These are phyloP conservation scores for Platerodrilus igneus DNA, from an alignment of 2,888 invertebrate species.

Conservation along the genomic window DNA sequence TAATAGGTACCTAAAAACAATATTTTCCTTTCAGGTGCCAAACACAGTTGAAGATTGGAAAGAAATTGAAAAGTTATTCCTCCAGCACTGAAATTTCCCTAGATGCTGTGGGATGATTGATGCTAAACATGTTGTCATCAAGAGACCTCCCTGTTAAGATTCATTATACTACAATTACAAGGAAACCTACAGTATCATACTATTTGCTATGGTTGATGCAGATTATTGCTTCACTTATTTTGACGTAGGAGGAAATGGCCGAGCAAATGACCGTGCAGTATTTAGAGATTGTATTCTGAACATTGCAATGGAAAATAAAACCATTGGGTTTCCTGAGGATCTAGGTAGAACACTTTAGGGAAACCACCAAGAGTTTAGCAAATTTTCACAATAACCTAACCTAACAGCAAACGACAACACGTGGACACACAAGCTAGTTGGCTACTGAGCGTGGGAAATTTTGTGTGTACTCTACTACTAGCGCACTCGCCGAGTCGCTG, in stretches of 20 bases:
- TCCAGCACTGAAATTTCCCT: conserved; percentile 10
- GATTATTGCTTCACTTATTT: conserved; percentile 16
- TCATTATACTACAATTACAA: conserved; percentile 12
- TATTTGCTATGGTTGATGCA: conserved; percentile 17
- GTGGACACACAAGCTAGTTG: too few species aligned
- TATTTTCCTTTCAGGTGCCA: conserved; percentile 8
- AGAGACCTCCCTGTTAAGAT: conserved; percentile 10
- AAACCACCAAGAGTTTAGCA: too few species aligned
- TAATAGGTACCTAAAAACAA: too few species aligned
- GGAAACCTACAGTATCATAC: conserved; percentile 11
- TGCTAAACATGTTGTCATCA: conserved; percentile 8
- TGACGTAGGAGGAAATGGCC: conserved; percentile 14
- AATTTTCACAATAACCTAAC: too few species aligned
- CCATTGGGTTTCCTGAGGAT: conserved; percentile 4
- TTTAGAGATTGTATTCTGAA: conserved; percentile 8
- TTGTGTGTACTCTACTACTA: too few species aligned
- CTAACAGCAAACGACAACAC: too few species aligned
- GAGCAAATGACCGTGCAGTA: conserved; percentile 13
- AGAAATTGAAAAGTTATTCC: conserved; percentile 12
- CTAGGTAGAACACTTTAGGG: too few species aligned
- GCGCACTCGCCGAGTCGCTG: too few species aligned
- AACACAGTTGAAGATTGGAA: conserved; percentile 14
- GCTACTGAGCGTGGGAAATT: too few species aligned
- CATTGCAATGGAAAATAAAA: conserved; percentile 11
- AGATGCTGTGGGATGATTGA: too few species aligned